These are phyloP conservation scores for Amphibalanus amphitrite DNA, from an alignment of 1,140 invertebrate species.

Conservation along the genomic window DNA sequence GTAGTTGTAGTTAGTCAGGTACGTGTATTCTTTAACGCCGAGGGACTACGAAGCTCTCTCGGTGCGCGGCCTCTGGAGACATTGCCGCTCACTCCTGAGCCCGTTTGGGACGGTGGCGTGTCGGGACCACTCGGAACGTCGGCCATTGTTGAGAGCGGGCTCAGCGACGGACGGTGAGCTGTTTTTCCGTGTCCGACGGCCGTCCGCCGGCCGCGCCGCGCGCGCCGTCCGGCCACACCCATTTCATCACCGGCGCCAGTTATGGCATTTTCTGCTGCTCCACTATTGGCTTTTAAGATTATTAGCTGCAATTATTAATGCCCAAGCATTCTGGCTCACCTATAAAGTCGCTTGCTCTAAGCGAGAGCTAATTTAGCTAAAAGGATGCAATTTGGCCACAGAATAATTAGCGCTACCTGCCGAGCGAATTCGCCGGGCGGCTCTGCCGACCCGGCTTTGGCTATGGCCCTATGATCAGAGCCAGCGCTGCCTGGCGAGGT, in stretches of 20 bases:
- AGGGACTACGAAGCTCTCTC: too few relatives aligned
- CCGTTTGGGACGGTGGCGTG: too few relatives aligned
- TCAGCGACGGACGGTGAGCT: neutral
- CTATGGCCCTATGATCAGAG: neutral
- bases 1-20: too few relatives aligned
- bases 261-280: neutral
- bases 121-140: too few relatives aligned
- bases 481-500: too few relatives aligned
- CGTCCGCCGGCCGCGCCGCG: neutral
- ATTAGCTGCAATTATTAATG: slow-evolving; percentile 2
- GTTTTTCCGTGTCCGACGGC: neutral
- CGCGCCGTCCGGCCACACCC: neutral
- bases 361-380: slow-evolving; percentile 1
- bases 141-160: neutral
- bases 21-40: too few relatives aligned
- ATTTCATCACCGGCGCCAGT: neutral
- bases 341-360: slow-evolving; percentile 1
- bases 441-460: neutral
- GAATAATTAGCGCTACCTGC: neutral
- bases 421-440: neutral
- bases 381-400: neutral
- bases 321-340: neutral
- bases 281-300: neutral
- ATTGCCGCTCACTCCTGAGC: too few relatives aligned
- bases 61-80: too few relatives aligned